Percentiles rank a stretch among this genome's conserved stretches.
Conservation (phyloP, 2,888 invertebrate genomes). For the Elysia crispata region DNA sequence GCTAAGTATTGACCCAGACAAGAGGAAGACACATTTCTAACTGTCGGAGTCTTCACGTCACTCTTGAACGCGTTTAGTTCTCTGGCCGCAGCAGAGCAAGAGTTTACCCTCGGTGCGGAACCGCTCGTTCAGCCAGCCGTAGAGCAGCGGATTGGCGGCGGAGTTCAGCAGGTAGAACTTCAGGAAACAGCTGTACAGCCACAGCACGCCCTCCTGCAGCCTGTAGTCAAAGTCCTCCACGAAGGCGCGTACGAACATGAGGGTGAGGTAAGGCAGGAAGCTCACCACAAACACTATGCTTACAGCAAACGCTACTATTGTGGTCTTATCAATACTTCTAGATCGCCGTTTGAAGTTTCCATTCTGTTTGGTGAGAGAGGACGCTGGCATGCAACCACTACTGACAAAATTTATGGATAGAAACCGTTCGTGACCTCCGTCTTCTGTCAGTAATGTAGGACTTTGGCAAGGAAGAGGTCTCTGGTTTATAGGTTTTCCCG, state of each 20-base stretch:
- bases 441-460: no score
- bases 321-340: conserved; percentile 53
- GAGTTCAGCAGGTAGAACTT: conserved; percentile 40
- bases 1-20: no score
- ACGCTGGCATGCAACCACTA: no score
- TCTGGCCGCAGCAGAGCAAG: not conserved
- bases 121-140: conserved; percentile 18
- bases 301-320: conserved; percentile 60
- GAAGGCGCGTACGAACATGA: conserved; percentile 58
- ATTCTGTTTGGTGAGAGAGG: no score
- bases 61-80: not conserved
- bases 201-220: conserved; percentile 49
- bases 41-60: no score
- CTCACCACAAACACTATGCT: conserved; percentile 61
- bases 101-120: conserved; percentile 23
- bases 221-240: conserved; percentile 55
- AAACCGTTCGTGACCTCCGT: no score
- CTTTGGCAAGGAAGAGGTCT: no score
- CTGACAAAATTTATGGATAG: no score
- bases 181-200: conserved; percentile 57
- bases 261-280: conserved; percentile 59
- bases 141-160: conserved; percentile 29
- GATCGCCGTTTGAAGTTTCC: not conserved
- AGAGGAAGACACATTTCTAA: no score
- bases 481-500: no score